Base-by-base conservation (phyloP, 1,140 invertebrate genomes). In the Oreohelix idahoensis region DNA sequence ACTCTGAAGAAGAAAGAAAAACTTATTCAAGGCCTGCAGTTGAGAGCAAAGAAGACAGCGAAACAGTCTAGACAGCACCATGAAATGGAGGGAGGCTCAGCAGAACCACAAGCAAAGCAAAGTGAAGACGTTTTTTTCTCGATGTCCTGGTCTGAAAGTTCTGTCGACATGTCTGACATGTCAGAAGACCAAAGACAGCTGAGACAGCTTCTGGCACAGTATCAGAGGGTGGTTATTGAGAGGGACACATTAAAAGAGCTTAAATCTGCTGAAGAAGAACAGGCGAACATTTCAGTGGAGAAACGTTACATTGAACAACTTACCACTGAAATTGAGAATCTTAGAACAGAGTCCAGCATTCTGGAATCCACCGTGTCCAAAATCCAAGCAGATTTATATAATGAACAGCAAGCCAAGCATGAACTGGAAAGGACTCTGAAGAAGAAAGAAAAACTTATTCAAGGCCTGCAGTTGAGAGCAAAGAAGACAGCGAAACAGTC, bases 361-460 rank as follows among this genome's bases (percentile, higher is more conserved):
- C n/a, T 32, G 10, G 49, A 78, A 49, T 53, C 51, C 20, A 79
- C 49, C 4, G 26, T 81, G 29, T 49, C 42, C 26, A 49, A 23
- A 26, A n/a, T 83, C 0, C n/a, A 36, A 75, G 39, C 29, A 17
- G 45, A 74, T 20, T 45, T 82, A 32, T 8, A 81, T 42, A 51
- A 26, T 29, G 70, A 73, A 36, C 36, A 71, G 45, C 29, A 75
- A 36, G 58, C 83, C 32, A 81, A 79, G 29, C 53, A 58, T 66
- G 77, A 80, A 39, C 84, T 84, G 35, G 70, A 84, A 38, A 66
- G 75, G 66, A 71, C 71, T 2, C 17, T 86, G n/a, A 83, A 84
- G 81, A 84, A 86, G 79, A 86, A 82, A 51, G 82, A 84, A 39
- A 84, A 84, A 76, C 66, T 83, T 38, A 86, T 86, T 36, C 83